Conservation (phyloP, 2,888 invertebrate genomes). For the Drosophila cracens region DNA sequence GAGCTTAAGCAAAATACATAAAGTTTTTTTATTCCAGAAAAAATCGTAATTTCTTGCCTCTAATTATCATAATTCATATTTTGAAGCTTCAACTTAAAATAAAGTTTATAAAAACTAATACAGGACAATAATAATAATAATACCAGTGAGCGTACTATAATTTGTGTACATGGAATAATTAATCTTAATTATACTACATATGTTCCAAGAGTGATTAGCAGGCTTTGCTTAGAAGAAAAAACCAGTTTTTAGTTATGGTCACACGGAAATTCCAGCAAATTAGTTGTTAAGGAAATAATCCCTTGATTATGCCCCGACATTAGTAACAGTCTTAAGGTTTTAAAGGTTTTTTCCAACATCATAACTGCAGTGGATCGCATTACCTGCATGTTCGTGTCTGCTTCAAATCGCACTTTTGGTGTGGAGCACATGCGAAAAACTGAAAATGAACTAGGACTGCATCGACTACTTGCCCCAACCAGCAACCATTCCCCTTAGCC, state of each 20-base stretch:
- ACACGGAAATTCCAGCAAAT: background rate
- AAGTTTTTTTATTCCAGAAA: background rate
- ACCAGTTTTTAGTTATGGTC: background rate
- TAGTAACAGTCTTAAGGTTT: constrained; percentile 4
- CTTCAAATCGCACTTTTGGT: constrained; percentile 39
- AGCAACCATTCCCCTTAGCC: background rate
- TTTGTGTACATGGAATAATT: background rate
- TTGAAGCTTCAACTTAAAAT: background rate
- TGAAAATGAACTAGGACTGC: constrained; percentile 72
- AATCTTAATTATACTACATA: background rate
- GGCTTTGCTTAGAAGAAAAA: background rate
- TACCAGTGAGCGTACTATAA: background rate
- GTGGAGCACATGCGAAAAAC: constrained; percentile 60
- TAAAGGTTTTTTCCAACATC: constrained; percentile 21
- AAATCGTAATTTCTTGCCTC: background rate
- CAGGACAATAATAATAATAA: background rate
- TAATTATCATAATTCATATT: background rate
- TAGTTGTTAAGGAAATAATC: constrained; percentile 3
- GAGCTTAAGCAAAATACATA: background rate
- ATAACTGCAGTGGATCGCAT: constrained; percentile 17
- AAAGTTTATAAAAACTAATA: background rate
- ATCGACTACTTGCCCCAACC: constrained; percentile 29
- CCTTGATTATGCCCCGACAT: background rate
- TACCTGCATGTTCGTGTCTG: constrained; percentile 50
- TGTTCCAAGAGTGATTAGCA: background rate